A percentile compares a stretch with the other conserved stretches of the same genome.
phyloP scores from a whole-genome alignment of 1,140 invertebrate species.

The Pogonus chalceus region DNA sequence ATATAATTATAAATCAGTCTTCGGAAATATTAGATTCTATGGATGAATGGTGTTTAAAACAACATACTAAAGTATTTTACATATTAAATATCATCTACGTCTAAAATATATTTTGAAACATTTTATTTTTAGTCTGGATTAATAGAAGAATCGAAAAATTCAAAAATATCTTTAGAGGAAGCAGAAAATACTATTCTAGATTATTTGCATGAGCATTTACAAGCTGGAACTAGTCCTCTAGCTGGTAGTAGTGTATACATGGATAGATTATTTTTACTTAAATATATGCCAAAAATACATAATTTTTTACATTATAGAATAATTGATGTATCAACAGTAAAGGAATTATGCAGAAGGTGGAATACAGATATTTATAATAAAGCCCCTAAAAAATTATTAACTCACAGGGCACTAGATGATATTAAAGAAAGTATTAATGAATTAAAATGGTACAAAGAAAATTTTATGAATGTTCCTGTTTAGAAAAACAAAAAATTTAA shows the following conservation, averaged over 20 bases:
- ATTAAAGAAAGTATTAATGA: slow-evolving; percentile 81
- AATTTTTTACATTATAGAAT: slow-evolving; percentile 85
- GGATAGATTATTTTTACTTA: slow-evolving; percentile 68
- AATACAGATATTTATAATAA: slow-evolving; percentile 45
- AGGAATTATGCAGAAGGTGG: slow-evolving; percentile 76
- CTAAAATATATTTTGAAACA: neutral
- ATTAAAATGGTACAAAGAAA: slow-evolving; percentile 59
- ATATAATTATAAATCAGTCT: slow-evolving; percentile 74
- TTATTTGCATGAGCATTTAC: slow-evolving; percentile 62
- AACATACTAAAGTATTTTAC: slow-evolving; percentile 57
- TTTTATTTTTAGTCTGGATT: slow-evolving; percentile 58
- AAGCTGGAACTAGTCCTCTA: slow-evolving; percentile 52
- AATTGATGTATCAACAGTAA: slow-evolving; percentile 85
- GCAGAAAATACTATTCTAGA: slow-evolving; percentile 64
- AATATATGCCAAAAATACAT: slow-evolving; percentile 65
- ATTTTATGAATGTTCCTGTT: slow-evolving; percentile 41
- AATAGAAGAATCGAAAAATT: slow-evolving; percentile 55
- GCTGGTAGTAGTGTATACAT: slow-evolving; percentile 85
- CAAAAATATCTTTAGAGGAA: slow-evolving; percentile 49
- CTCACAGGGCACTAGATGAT: slow-evolving; percentile 71
- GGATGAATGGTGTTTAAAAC: slow-evolving; percentile 69
- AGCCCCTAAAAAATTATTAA: slow-evolving; percentile 51
- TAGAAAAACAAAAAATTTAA: too few relatives aligned
- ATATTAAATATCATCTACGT: neutral
- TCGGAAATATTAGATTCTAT: slow-evolving; percentile 63